Evolutionary conservation across 2,113 vertebrate genomes (phyloP), one percentile per base, ranked within the genome.

Genomic region (Anolis sagrei): DNA sequence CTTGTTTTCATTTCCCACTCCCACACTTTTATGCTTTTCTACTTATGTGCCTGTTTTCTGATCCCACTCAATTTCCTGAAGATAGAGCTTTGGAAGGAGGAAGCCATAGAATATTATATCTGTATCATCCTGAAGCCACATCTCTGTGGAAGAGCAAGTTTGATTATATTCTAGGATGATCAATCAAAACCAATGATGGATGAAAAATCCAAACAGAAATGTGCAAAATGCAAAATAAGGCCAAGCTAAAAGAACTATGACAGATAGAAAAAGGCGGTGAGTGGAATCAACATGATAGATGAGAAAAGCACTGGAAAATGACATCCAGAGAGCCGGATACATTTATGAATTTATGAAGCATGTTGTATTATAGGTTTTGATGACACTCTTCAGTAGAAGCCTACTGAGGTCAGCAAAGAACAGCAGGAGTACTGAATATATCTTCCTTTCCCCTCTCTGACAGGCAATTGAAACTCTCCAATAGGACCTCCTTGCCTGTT

Each of bases 221-320:
- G 32, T 82, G 34, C 72, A 72, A 82, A 54, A 82, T 72, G 68
- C 81, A 82, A 73, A 44, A 82, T 72, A 54, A 39, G 81, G 32
- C 32, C 10, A 2, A 36, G 49, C 23, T 72, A 74, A 82, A 82
- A 74, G 69, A 16, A 34, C 69, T n/a, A 61, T 13, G 8, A 58
- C 51, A 73, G 81, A 29, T 61, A 73, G 51, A 69, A 44, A 73
- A 58, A 82, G 1, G 25, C 25, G 18, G 36, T 27, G 1, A 73
- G 34, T 74, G 81, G 51, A 74, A 61, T 82, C 69, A 82, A 82
- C 32, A 39, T 82, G 81, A 82, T 82, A 39, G 69, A 82, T 73
- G 70, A 74, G 51, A 29, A 44, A 61, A 73, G 23, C 6, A 18
- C 21, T 29, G 36, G 36, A 29, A 61, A 39, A 44, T 82, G 81